Conservation (phyloP, 2,797 vertebrate genomes). For the Propithecus deckenii region DNA sequence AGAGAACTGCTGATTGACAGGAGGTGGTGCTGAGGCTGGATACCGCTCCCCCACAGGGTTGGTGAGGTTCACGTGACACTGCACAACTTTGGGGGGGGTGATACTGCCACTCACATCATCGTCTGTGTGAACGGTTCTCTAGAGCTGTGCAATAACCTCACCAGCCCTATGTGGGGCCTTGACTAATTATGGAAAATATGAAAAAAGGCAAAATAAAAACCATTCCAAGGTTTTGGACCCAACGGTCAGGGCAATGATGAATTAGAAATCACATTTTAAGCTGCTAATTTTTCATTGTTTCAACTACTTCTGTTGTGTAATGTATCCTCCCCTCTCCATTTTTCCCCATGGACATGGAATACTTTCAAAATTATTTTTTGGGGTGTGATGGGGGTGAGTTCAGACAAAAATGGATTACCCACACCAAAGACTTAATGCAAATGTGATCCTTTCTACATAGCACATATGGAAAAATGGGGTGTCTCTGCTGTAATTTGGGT, state of each 20-base stretch:
- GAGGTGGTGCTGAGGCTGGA: not conserved
- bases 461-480: not conserved
- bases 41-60: fast-evolving
- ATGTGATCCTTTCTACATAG: not conserved
- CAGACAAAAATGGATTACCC: not conserved
- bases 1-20: not conserved
- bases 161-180: no score
- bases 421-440: not conserved
- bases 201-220: not conserved
- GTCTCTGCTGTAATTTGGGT: not conserved
- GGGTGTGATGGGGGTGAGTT: not conserved
- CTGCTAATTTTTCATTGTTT: not conserved
- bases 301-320: not conserved
- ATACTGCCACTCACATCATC: not conserved
- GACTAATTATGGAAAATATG: not conserved
- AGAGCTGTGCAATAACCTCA: not conserved
- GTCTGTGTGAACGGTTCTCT: not conserved
- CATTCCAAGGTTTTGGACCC: not conserved
- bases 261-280: not conserved
- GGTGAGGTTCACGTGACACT: not conserved
- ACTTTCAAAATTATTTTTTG: not conserved
- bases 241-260: not conserved
- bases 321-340: not conserved
- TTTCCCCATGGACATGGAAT: not conserved
- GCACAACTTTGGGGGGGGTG: not conserved